phyloP scores from a whole-genome alignment of 2,888 invertebrate species.

The Drosophila lacicola region DNA sequence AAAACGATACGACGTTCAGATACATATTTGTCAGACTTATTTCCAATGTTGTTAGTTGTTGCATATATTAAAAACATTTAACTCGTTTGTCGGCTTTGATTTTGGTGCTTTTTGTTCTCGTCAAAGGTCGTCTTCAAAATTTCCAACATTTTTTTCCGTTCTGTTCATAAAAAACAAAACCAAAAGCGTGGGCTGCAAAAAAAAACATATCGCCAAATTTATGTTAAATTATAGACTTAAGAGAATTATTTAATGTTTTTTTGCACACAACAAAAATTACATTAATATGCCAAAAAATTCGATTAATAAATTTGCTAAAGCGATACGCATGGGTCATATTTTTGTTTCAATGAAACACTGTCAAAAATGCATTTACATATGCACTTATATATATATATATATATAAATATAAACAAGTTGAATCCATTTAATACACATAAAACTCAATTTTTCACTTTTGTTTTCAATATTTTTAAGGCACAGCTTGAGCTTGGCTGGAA shows the following conservation, averaged over 20 bases:
- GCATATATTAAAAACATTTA: slow-evolving; percentile 69
- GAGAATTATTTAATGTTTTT: slow-evolving; percentile 31
- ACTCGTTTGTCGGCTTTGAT: slow-evolving; percentile 63
- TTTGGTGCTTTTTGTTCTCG: slow-evolving; percentile 64
- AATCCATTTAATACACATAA: slow-evolving; percentile 51
- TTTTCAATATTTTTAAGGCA: slow-evolving; percentile 37
- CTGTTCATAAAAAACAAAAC: slow-evolving; percentile 8
- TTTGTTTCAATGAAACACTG: slow-evolving; percentile 56
- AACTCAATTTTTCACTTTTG: slow-evolving; percentile 46
- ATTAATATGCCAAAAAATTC: slow-evolving; percentile 48
- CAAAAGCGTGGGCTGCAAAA: slow-evolving; percentile 40
- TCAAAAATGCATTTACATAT: slow-evolving; percentile 69
- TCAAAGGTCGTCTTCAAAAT: slow-evolving; percentile 69
- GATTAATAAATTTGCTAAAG: slow-evolving; percentile 35
- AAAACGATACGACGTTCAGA: slow-evolving; percentile 35
- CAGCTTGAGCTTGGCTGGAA: slow-evolving; percentile 14
- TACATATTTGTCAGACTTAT: slow-evolving; percentile 63
- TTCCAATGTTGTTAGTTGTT: slow-evolving; percentile 59
- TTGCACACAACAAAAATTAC: slow-evolving; percentile 22
- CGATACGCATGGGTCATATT: slow-evolving; percentile 11
- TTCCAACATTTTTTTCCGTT: slow-evolving; percentile 21
- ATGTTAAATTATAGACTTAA: slow-evolving; percentile 16
- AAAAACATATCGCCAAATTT: slow-evolving; percentile 22
- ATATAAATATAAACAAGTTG: slow-evolving; percentile 9
- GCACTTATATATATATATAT: slow-evolving; percentile 23